Evolutionary conservation across 2,888 invertebrate species (phyloP).

Genomic region (Tryphoninae sp.): DNA sequence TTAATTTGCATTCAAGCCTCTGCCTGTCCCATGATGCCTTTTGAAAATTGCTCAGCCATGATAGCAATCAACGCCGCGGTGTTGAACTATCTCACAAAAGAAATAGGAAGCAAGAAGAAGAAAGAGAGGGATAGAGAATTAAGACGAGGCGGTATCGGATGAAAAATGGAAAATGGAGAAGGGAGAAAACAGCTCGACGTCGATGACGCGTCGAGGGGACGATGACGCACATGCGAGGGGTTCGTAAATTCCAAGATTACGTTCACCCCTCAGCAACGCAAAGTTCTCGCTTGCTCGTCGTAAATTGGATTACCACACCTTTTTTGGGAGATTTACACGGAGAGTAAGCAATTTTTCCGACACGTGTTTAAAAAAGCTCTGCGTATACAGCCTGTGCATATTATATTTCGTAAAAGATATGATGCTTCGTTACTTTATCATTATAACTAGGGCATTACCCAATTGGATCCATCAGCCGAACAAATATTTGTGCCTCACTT

Average conservation of each 20-base stretch:
- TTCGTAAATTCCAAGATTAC: constrained; percentile 33
- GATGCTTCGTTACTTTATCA: not conserved
- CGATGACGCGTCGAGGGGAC: constrained; percentile 27
- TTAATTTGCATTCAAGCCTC: constrained; percentile 66
- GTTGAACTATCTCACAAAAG: no score
- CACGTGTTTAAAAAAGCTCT: constrained; percentile 1
- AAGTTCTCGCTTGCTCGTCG: not conserved
- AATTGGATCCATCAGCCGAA: constrained; percentile 26
- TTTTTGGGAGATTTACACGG: constrained; percentile 11
- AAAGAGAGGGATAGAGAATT: constrained; percentile 40
- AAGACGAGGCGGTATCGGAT: constrained; percentile 39
- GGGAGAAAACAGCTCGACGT: constrained; percentile 14
- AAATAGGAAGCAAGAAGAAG: constrained; percentile 39
- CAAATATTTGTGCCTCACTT: constrained; percentile 38
- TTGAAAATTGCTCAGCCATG: not conserved
- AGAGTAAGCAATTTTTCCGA: constrained; percentile 29
- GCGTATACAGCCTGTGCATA: not conserved
- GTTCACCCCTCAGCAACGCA: constrained; percentile 33
- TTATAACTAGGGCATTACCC: not conserved
- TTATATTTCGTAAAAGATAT: not conserved
- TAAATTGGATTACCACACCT: constrained; percentile 42
- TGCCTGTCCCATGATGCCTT: constrained; percentile 19
- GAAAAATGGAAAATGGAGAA: constrained; percentile 46
- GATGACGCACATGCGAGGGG: constrained; percentile 27
- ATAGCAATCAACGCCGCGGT: not conserved